Base-by-base conservation (phyloP, 2,113 vertebrate genomes). In the Butorides virescens region DNA sequence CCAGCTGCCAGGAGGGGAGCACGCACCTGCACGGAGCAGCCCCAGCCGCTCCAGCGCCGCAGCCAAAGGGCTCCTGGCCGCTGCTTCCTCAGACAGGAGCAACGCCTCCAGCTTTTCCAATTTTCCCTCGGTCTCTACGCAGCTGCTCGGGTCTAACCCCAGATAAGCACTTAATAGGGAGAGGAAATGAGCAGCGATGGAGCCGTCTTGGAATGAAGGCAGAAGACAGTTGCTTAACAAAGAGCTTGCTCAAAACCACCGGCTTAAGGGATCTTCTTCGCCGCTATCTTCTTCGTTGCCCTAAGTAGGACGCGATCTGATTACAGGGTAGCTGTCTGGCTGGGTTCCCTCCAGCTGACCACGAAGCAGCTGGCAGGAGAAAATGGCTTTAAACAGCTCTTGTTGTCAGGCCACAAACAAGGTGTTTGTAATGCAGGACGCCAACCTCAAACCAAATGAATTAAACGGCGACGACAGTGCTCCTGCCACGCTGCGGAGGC, bases 171-270 rank as follows among this genome's bases (percentile, higher is more conserved):
- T 94, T 52, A 70, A 90, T 25, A 34, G 55, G 80, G 22, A 73
- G 88, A 91, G 92, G 92, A 91, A 95, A 97, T 94, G 88, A 93
- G 18, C 19, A 36, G 78, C 11, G 7, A 37, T 62, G 86, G 67
- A 78, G 68, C 68, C 7, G 80, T 66, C 82, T 16, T 18, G 92
- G 87, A 81, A 44, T 36, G 86, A 88, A 46, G 83, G 49, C 77
- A 79, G 20, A 83, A 73, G 39, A 74, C 88, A 89, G 88, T 71
- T 39, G 75, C 25, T 16, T 12, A 52, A 94, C 84, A 86, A 92
- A 85, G 92, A 65, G 63, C 89, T 74, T 49, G 30, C 67, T 90
- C 71, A 92, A 66, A 21, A 5, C 3, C 36, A 12, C 6, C 56
- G 12, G 71, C 75, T 29, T 17, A 6, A 34, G 83, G 83, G 83